These are phyloP conservation scores for Psilopsiagon aymara DNA, from an alignment of 2,113 vertebrate species.

Conservation along the genomic window DNA sequence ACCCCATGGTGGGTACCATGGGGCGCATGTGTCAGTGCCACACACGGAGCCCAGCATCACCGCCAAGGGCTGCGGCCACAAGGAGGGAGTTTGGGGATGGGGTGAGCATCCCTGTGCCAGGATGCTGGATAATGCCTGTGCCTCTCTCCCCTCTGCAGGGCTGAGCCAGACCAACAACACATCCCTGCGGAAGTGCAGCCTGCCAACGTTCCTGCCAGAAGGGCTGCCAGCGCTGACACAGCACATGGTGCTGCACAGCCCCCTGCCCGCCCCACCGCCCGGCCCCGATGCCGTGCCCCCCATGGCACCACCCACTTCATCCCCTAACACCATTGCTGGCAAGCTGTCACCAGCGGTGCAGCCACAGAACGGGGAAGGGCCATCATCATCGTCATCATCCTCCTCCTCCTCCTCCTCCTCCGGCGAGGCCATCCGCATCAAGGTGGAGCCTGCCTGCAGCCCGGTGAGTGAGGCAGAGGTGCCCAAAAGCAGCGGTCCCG, in stretches of 20 bases:
- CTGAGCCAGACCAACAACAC: constrained; percentile 79
- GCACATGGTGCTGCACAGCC: constrained; percentile 80
- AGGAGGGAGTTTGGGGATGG: not conserved
- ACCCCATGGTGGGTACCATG: constrained; percentile 76
- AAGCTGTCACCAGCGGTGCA: not conserved
- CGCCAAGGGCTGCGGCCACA: rapidly evolving
- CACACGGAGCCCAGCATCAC: not conserved
- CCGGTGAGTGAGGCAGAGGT: constrained; percentile 73
- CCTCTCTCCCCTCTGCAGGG: constrained; percentile 56
- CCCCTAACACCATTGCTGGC: constrained; percentile 51
- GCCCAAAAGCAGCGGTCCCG: not conserved
- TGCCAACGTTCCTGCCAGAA: constrained; percentile 83
- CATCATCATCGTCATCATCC: not conserved
- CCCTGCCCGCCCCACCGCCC: constrained; percentile 60
- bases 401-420: not conserved
- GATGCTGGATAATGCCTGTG: not conserved
- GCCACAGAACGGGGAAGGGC: constrained; percentile 58
- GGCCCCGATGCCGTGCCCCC: constrained; percentile 64
- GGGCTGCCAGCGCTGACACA: constrained; percentile 84
- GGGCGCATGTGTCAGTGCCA: rapidly evolving
- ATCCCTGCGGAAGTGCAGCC: constrained; percentile 81
- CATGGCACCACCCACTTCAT: constrained; percentile 43
- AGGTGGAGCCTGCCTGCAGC: constrained; percentile 80
- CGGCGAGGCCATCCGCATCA: constrained; percentile 27
- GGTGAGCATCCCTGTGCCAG: rapidly evolving